A percentile compares a stretch with the other conserved stretches of the same genome.
These are phyloP conservation scores for Conchocele bisecta DNA, from an alignment of 2,888 invertebrate genomes.

Conservation along the genomic window DNA sequence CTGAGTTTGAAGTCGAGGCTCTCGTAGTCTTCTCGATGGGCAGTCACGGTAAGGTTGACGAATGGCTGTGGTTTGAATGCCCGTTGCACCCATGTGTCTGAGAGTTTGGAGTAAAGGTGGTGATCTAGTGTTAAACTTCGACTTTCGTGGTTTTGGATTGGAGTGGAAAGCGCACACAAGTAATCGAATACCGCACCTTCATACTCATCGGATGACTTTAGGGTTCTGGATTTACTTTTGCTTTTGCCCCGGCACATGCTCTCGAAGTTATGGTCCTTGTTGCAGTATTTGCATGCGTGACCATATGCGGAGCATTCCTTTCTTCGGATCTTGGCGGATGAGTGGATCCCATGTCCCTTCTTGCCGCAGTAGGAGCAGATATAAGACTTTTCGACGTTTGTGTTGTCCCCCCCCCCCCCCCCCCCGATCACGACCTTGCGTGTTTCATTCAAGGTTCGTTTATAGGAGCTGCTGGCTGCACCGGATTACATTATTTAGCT, in stretches of 20 bases:
- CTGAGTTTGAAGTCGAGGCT: conserved; percentile 39
- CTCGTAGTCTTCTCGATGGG: conserved; percentile 37
- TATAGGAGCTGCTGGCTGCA: conserved; percentile 38
- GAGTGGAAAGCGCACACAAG: background rate
- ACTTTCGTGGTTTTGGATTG: background rate
- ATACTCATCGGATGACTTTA: background rate
- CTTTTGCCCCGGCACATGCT: conserved; percentile 23
- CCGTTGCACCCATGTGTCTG: conserved; percentile 34
- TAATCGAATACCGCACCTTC: conserved; percentile 19
- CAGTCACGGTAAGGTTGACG: conserved; percentile 18
- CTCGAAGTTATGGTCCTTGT: conserved; percentile 41
- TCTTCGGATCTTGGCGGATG: conserved; percentile 19
- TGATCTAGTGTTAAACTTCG: conserved; percentile 54
- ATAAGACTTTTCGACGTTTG: too few relatives aligned
- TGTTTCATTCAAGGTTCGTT: background rate
- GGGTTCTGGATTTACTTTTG: background rate
- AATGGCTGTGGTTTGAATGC: conserved; percentile 54
- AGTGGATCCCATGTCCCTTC: conserved; percentile 39
- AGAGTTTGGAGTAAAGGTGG: conserved; percentile 51
- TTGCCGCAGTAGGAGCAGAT: conserved; percentile 51
- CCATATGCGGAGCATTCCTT: conserved; percentile 48
- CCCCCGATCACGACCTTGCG: too few relatives aligned
- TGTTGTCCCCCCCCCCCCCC: too few relatives aligned
- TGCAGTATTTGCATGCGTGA: conserved; percentile 34
- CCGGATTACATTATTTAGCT: conserved; percentile 54